Percentiles rank a stretch among this genome's conserved stretches.
These are phyloP conservation scores for Heterodera carotae DNA, from an alignment of 1,140 invertebrate species.

Conservation along the genomic window DNA sequence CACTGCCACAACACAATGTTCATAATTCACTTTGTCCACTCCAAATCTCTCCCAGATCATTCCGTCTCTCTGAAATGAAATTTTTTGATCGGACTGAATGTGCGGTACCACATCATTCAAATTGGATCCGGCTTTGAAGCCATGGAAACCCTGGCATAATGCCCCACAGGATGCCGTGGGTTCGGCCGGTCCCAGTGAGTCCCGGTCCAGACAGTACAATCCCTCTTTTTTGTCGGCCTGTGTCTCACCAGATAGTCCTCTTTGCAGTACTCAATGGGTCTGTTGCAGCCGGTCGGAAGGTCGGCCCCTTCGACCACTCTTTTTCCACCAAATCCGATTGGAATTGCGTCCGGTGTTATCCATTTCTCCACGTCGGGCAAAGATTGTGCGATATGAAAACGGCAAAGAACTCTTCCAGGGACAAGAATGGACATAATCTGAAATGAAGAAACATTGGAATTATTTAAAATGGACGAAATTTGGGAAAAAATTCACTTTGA, in stretches of 20 bases:
- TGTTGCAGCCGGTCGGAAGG: constrained; percentile 38
- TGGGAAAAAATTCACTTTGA: constrained; percentile 40
- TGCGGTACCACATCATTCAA: too few species aligned
- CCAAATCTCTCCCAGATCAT: constrained; percentile 37
- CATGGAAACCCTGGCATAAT: too few species aligned
- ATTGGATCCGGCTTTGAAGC: too few species aligned
- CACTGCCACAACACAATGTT: constrained; percentile 24
- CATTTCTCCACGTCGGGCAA: constrained; percentile 37
- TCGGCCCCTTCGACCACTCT: constrained; percentile 38
- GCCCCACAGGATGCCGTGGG: too few species aligned
- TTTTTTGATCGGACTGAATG: too few species aligned
- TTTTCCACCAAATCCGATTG: constrained; percentile 39
- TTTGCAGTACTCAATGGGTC: constrained; percentile 38
- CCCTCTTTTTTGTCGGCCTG: too few species aligned
- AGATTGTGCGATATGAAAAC: constrained; percentile 42
- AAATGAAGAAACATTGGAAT: constrained; percentile 3
- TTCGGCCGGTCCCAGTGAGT: too few species aligned
- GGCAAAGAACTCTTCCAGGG: constrained; percentile 38
- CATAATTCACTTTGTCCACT: constrained; percentile 41
- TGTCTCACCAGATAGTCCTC: constrained; percentile 48
- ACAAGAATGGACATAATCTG: constrained; percentile 50
- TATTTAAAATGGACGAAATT: constrained; percentile 8
- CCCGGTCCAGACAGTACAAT: too few species aligned
- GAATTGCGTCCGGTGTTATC: constrained; percentile 44
- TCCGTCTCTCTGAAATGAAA: constrained; percentile 40